These are phyloP conservation scores for Dugesia japonica DNA, from an alignment of 2,888 invertebrate genomes.

Conservation along the genomic window DNA sequence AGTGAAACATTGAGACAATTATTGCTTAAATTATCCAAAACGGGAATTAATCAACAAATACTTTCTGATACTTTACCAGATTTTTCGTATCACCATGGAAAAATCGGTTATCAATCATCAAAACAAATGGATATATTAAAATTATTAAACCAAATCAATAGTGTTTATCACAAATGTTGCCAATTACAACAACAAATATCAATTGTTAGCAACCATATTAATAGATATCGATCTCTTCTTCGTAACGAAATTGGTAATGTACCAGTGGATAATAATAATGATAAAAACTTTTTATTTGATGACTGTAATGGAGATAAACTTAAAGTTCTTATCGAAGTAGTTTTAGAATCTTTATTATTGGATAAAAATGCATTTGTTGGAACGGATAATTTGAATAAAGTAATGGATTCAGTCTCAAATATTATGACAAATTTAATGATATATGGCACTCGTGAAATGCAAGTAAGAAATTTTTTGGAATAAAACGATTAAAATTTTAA, in stretches of 20 bases:
- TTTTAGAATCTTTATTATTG: neutral
- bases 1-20: neutral
- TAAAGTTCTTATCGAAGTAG: neutral
- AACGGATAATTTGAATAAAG: neutral
- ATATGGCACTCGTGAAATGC: neutral
- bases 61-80: neutral
- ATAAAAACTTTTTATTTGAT: neutral
- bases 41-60: constrained; percentile 4
- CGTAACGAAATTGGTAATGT: neutral
- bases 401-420: neutral
- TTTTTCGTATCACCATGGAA: neutral
- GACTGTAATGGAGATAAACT: neutral
- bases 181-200: constrained; percentile 4
- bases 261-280: neutral
- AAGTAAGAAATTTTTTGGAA: neutral
- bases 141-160: constrained; percentile 3
- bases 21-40: neutral
- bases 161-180: constrained; percentile 11
- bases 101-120: neutral
- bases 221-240: neutral
- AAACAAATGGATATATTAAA: constrained; percentile 14
- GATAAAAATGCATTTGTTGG: neutral
- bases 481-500: too few species aligned
- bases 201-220: neutral
- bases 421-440: neutral